phyloP scores from a whole-genome alignment of 37 sponge, comb jelly and placozoan genomes.

The Dysidea cf. avara region DNA sequence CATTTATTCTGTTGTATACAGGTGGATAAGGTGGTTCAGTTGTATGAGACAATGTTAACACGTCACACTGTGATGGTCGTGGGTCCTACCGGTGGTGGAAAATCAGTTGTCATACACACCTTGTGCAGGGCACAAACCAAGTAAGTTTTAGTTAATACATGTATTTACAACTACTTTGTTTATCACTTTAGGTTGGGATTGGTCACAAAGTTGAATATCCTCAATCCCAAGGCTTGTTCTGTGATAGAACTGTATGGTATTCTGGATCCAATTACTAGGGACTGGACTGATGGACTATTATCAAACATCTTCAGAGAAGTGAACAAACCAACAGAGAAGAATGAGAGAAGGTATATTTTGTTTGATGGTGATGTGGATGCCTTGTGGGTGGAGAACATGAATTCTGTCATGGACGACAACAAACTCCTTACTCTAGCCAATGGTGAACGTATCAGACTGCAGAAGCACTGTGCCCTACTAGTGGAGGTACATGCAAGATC shows the following conservation, averaged over 20 bases:
- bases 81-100: conserved; percentile 99
- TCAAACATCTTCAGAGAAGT: conserved; percentile 99
- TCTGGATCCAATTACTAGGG: conserved; percentile 96
- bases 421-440: conserved; percentile 97
- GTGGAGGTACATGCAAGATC: conserved; percentile 87
- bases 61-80: conserved; percentile 98
- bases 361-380: conserved; percentile 99
- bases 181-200: conserved; percentile 77
- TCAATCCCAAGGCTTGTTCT: conserved; percentile 97
- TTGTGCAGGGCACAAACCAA: conserved; percentile 93
- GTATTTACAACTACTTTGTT: no score
- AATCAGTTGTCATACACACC: conserved; percentile 97
- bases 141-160: conserved; percentile 15
- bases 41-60: conserved; percentile 99
- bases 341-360: conserved; percentile 90
- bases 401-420: conserved; percentile 99
- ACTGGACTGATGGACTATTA: conserved; percentile 99
- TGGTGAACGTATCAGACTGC: conserved; percentile 96
- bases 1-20: conserved; percentile 13
- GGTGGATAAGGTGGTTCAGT: conserved; percentile 97
- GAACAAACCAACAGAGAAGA: conserved; percentile 97
- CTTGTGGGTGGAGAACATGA: conserved; percentile 99
- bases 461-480: conserved; percentile 96
- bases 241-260: conserved; percentile 99
- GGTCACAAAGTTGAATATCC: conserved; percentile 82